phyloP scores from a whole-genome alignment of 1,140 invertebrate genomes.

The Drosophila persimilis region DNA sequence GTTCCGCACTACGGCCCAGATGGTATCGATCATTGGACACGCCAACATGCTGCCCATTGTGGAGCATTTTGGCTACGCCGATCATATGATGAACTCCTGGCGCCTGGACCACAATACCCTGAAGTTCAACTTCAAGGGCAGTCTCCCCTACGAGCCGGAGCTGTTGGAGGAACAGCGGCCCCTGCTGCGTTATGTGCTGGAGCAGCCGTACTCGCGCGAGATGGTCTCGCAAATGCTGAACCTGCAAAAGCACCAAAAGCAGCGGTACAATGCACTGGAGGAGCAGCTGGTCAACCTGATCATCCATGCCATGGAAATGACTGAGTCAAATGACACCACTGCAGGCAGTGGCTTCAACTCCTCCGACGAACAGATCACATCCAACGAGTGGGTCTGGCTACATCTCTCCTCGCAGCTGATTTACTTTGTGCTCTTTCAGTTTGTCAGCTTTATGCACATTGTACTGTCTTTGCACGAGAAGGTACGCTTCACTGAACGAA shows the following conservation, averaged over 20 bases:
- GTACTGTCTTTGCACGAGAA: constrained; percentile 94
- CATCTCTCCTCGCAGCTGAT: constrained; percentile 97
- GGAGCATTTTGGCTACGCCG: constrained; percentile 94
- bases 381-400: constrained; percentile 90
- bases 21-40: constrained; percentile 96
- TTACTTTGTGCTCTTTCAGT: constrained; percentile 97
- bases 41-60: constrained; percentile 96
- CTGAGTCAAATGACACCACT: constrained; percentile 86
- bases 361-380: constrained; percentile 73
- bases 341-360: constrained; percentile 74
- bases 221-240: constrained; percentile 98
- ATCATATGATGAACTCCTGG: constrained; percentile 95
- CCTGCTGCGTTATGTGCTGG: constrained; percentile 94
- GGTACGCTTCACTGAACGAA: constrained; percentile 80
- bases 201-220: constrained; percentile 97
- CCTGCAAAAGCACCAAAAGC: constrained; percentile 91
- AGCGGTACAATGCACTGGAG: constrained; percentile 94
- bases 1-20: constrained; percentile 95
- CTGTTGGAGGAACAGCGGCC: constrained; percentile 94
- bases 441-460: constrained; percentile 96
- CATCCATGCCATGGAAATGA: constrained; percentile 95
- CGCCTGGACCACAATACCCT: constrained; percentile 93
- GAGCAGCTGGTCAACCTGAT: constrained; percentile 96
- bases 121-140: constrained; percentile 95
- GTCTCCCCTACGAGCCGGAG: constrained; percentile 95